phyloP scores from a whole-genome alignment of 2,797 vertebrate genomes.

The Poeciliopsis presidionis region DNA sequence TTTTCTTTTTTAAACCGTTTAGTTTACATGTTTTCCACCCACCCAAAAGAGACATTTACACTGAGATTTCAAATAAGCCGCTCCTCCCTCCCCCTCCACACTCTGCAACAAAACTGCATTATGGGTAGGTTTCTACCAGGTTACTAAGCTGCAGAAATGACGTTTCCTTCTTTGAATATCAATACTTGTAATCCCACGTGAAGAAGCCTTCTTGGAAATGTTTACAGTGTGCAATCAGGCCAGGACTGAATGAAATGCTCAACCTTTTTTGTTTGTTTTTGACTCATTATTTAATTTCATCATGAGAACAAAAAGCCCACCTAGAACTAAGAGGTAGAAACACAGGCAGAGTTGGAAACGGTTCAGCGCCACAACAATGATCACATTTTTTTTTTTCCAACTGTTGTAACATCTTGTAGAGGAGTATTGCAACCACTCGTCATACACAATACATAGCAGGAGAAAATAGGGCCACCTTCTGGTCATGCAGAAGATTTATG shows the following conservation, averaged over 20 bases:
- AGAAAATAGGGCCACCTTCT: slow-evolving; percentile 44
- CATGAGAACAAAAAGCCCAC: slow-evolving; percentile 87
- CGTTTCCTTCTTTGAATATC: slow-evolving; percentile 9
- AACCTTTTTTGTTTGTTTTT: slow-evolving; percentile 84
- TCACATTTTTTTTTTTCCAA: slow-evolving; percentile 82
- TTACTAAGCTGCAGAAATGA: slow-evolving; percentile 51
- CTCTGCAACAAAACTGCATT: slow-evolving; percentile 64
- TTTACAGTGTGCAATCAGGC: slow-evolving; percentile 84
- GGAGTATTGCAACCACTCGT: slow-evolving; percentile 90
- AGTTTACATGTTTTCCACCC: slow-evolving; percentile 16
- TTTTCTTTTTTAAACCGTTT: not conserved
- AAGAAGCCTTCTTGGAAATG: slow-evolving; percentile 23
- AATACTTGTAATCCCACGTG: slow-evolving; percentile 48
- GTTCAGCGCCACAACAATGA: slow-evolving; percentile 86
- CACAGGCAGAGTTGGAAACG: slow-evolving; percentile 85
- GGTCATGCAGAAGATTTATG: not conserved
- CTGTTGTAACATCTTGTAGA: slow-evolving; percentile 85
- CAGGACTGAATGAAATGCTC: slow-evolving; percentile 85
- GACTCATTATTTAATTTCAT: slow-evolving; percentile 55
- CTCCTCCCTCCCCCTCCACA: not conserved
- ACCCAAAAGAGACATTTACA: not conserved
- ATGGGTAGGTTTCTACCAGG: slow-evolving; percentile 64
- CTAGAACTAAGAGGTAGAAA: slow-evolving; percentile 95
- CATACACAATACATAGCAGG: slow-evolving; percentile 67
- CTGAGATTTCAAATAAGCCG: slow-evolving; percentile 17